Percentiles rank a stretch among this genome's conserved stretches.
phyloP scores from a whole-genome alignment of 2,888 invertebrate species.

The Nomada flava region DNA sequence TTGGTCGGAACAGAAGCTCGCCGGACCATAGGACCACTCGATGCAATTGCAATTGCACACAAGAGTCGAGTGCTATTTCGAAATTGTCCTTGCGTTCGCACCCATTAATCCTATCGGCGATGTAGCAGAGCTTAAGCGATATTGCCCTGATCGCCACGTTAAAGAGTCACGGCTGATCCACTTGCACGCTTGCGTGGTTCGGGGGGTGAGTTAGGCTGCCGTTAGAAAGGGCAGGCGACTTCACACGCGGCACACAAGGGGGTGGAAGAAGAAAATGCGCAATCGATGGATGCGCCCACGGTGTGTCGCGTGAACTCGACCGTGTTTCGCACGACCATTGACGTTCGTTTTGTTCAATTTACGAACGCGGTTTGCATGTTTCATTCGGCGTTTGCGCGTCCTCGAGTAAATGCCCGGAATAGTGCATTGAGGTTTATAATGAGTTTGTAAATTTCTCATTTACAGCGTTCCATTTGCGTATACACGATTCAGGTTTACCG shows the following conservation, averaged over 20 bases:
- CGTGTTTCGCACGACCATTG: background rate
- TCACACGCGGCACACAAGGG: background rate
- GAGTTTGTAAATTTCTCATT: slow-evolving; percentile 37
- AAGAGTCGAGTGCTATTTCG: slow-evolving; percentile 70
- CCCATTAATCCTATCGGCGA: slow-evolving; percentile 67
- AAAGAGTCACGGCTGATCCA: slow-evolving; percentile 67
- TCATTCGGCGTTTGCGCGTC: slow-evolving; percentile 2
- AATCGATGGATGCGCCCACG: background rate
- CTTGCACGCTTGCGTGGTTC: slow-evolving; percentile 35
- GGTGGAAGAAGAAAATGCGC: background rate
- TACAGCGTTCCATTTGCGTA: background rate
- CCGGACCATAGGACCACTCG: slow-evolving; percentile 67
- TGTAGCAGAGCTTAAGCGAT: slow-evolving; percentile 65
- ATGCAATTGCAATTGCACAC: slow-evolving; percentile 73
- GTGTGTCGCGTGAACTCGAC: background rate
- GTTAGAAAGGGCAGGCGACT: background rate
- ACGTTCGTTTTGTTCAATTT: slow-evolving; percentile 13
- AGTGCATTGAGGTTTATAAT: slow-evolving; percentile 19
- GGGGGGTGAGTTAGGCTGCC: background rate
- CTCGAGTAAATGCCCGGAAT: slow-evolving; percentile 8
- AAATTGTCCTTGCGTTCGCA: slow-evolving; percentile 68
- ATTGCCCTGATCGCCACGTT: slow-evolving; percentile 67
- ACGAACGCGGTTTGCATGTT: slow-evolving; percentile 13
- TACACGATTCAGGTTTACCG: background rate
- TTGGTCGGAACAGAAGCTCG: slow-evolving; percentile 35